Conservation (phyloP, 2,888 invertebrate species). For the Pseudoips prasinana region DNA sequence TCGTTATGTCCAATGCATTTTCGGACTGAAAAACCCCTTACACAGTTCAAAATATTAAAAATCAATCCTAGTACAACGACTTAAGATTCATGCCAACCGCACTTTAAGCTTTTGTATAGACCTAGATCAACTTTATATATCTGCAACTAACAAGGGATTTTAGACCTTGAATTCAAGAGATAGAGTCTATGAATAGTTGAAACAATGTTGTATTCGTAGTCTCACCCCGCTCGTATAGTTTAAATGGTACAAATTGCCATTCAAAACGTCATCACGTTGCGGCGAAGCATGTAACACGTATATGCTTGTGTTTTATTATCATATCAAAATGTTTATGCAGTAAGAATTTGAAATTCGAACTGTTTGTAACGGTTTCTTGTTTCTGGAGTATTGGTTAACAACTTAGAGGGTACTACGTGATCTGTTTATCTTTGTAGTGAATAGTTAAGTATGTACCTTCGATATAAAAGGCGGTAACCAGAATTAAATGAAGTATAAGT, state of each 20-base stretch:
- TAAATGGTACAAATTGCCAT: constrained; percentile 59
- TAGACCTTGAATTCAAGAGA: constrained; percentile 25
- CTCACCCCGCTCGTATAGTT: constrained; percentile 35
- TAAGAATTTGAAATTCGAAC: constrained; percentile 33
- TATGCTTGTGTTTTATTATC: constrained; percentile 40
- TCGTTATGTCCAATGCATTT: constrained; percentile 46
- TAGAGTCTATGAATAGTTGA: constrained; percentile 28
- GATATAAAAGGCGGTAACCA: too few relatives aligned
- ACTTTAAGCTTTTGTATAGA: constrained; percentile 14
- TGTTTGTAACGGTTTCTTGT: constrained; percentile 7
- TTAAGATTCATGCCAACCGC: constrained; percentile 14
- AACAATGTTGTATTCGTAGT: constrained; percentile 34
- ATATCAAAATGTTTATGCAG: constrained; percentile 44
- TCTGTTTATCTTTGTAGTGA: too few relatives aligned
- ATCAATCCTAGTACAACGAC: constrained; percentile 17
- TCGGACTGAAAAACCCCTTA: constrained; percentile 20
- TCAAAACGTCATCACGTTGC: constrained; percentile 57
- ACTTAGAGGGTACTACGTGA: not conserved
- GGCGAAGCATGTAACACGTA: constrained; percentile 40
- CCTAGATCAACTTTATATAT: not conserved
- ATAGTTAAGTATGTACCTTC: too few relatives aligned
- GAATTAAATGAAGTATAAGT: too few relatives aligned
- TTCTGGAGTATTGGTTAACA: constrained; percentile 4
- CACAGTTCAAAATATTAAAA: constrained; percentile 17
- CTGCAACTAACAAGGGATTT: constrained; percentile 15